phyloP scores from a whole-genome alignment of 2,797 vertebrate genomes.

The Sebastiscus tertius region DNA sequence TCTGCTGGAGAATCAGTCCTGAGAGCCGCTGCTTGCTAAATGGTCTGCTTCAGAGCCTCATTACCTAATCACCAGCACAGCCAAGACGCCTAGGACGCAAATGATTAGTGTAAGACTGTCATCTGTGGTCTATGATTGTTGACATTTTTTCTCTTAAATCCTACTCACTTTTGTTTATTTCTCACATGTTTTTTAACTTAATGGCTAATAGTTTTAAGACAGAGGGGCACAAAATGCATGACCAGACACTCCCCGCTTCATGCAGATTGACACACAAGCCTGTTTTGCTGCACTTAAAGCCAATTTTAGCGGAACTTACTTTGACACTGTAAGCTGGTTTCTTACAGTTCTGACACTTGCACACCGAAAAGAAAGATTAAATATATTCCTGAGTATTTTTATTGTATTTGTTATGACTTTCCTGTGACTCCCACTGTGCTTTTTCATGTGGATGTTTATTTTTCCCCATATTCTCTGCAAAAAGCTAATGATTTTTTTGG shows the following conservation, averaged over 20 bases:
- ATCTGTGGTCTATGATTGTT: constrained; percentile 34
- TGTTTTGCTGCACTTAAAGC: constrained; percentile 50
- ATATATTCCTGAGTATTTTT: constrained; percentile 37
- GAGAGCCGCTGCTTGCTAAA: constrained; percentile 92
- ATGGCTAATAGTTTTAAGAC: constrained; percentile 32
- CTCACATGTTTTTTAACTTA: constrained; percentile 22
- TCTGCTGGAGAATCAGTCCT: constrained; percentile 86
- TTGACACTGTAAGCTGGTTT: constrained; percentile 41
- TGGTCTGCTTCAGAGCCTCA: constrained; percentile 95
- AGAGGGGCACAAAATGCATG: neutral
- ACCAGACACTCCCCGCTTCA: constrained; percentile 2
- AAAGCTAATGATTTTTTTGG: constrained; percentile 54
- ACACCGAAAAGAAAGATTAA: constrained; percentile 26
- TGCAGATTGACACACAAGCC: constrained; percentile 41
- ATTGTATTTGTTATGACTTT: constrained; percentile 61
- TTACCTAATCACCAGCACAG: constrained; percentile 98
- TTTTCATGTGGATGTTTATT: constrained; percentile 57
- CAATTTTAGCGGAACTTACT: constrained; percentile 36
- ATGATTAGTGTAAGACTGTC: constrained; percentile 86
- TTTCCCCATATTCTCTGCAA: constrained; percentile 50
- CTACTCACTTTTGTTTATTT: constrained; percentile 25
- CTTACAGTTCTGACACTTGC: constrained; percentile 27
- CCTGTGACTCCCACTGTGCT: constrained; percentile 40
- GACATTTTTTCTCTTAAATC: constrained; percentile 51
- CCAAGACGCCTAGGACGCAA: constrained; percentile 89